Evolutionary conservation across 2,888 invertebrate species (phyloP), one percentile per base, ranked within the genome.

Genomic region (Athalia rosae): DNA sequence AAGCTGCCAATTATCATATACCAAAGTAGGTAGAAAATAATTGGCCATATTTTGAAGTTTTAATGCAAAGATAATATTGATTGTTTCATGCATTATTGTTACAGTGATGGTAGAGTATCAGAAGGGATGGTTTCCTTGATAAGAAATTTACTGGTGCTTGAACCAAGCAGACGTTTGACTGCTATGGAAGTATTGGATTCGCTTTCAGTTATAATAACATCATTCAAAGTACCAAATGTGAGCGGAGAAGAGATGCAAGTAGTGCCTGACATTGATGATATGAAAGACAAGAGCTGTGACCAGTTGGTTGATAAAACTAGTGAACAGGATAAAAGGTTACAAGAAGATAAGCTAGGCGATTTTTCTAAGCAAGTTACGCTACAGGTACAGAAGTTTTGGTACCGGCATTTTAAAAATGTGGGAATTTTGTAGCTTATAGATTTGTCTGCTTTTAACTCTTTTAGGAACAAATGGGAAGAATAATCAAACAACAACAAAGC

Each of bases 1-100:
- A 94, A 87, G 92, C 93, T 1, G 95, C 94, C 61, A 94, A 94
- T 84, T 95, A 94, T 88, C 92, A 92, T 81, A 93, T 95, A 88
- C 95, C 95, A 13, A 93, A 92, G 95, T 95, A 88, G 28, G 28
- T 28, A 28, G 28, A 28, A 28, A 28, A 28, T 28, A 28, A 28
- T 28, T 0, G 2, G 7, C 73, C 53, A 56, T 69, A 77, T 48
- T 48, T 13, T 9, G 5, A 58, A 58, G n/a, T 58, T 58, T 28
- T 28, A 2, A 28, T 28, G 28, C 28, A 28, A 28, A 28, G 28
- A 28, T 2, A 28, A 28, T 28, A 11, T 11, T 58, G 4, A 58
- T n/a, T 58, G 4, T 58, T 7, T n/a, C 5, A 58, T 58, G 41
- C 3, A n/a, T 11, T 67, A 5, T 41, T 50, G 13, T 61, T 13